phyloP scores from a whole-genome alignment of 1,140 invertebrate genomes.

The Delia radicum region DNA sequence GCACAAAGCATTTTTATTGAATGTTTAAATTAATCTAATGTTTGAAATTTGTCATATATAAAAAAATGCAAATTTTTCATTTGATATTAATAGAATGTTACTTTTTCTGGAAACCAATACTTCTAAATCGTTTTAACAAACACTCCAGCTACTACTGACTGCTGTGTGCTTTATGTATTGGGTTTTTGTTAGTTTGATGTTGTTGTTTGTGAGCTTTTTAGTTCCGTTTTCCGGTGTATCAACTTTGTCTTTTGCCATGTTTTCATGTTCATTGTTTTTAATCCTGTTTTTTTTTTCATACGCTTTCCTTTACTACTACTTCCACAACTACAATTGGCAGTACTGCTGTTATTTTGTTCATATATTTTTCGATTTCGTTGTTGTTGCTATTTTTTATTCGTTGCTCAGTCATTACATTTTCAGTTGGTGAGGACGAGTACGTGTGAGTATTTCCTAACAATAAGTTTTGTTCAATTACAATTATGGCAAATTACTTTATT shows the following conservation, averaged over 20 bases:
- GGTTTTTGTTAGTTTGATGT: neutral
- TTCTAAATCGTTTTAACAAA: too few relatives aligned
- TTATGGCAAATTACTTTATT: constrained; percentile 55
- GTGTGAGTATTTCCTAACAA: constrained; percentile 8
- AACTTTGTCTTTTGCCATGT: constrained; percentile 1
- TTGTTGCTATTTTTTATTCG: neutral
- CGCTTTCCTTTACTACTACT: neutral
- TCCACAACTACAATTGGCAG: neutral
- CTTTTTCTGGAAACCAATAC: too few relatives aligned
- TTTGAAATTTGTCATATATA: too few relatives aligned
- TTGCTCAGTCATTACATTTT: neutral
- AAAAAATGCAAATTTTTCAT: too few relatives aligned
- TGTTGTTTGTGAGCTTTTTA: constrained; percentile 1
- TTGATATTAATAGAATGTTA: too few relatives aligned
- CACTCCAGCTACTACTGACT: too few relatives aligned
- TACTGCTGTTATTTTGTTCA: neutral
- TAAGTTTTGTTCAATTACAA: constrained; percentile 49
- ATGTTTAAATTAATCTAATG: too few relatives aligned
- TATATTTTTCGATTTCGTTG: neutral
- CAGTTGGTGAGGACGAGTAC: neutral
- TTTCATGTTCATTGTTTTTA: constrained; percentile 3
- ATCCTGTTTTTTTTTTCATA: neutral
- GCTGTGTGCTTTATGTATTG: neutral
- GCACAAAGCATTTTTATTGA: too few relatives aligned
- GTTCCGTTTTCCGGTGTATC: constrained; percentile 16